Evolutionary conservation across 1,140 invertebrate genomes (phyloP).

Genomic region (Mamestra configurata): DNA sequence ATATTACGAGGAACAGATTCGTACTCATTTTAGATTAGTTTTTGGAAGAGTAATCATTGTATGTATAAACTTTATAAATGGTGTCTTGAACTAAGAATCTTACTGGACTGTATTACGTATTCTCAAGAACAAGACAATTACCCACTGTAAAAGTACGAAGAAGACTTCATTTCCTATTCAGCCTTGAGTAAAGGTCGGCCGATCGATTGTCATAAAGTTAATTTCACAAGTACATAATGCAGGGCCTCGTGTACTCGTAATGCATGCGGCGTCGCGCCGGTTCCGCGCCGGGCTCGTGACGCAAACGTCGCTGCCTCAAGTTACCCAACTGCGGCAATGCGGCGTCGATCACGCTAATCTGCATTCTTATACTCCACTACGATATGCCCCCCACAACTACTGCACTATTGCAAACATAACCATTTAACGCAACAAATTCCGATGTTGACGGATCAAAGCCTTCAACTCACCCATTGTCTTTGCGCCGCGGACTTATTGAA

Average conservation of each 20-base stretch:
- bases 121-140: slow-evolving; percentile 8
- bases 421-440: slow-evolving; percentile 35
- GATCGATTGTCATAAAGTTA: slow-evolving; percentile 41
- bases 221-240: slow-evolving; percentile 45
- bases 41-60: neutral
- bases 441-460: slow-evolving; percentile 11
- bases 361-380: slow-evolving; percentile 57
- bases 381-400: slow-evolving; percentile 2
- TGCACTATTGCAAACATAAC: neutral
- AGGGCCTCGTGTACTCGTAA: slow-evolving; percentile 38
- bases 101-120: neutral
- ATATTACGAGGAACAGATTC: slow-evolving; percentile 5
- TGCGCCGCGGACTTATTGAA: slow-evolving; percentile 2
- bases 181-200: slow-evolving; percentile 22
- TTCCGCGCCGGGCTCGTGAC: slow-evolving; percentile 57
- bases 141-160: neutral
- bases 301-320: slow-evolving; percentile 62
- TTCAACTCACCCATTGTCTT: slow-evolving; percentile 2
- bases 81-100: neutral
- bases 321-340: slow-evolving; percentile 72
- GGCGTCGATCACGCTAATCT: slow-evolving; percentile 71
- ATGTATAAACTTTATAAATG: neutral
- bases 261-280: slow-evolving; percentile 33
- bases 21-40: neutral
- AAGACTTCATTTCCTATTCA: neutral